Evolutionary conservation across 2,113 vertebrate genomes (phyloP).

Genomic region (Brachypteracias leptosomus): DNA sequence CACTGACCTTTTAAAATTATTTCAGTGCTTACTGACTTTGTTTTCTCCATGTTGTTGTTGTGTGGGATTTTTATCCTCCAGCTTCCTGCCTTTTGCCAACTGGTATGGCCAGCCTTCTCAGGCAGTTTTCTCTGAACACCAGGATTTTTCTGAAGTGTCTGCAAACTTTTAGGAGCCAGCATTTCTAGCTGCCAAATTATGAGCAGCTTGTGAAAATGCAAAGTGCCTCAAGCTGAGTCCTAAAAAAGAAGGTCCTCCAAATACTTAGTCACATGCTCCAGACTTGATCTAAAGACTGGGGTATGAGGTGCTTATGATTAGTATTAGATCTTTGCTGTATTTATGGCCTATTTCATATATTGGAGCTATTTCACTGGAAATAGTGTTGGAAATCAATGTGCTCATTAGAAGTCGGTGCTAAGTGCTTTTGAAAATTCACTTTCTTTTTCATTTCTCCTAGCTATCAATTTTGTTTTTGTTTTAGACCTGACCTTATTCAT

Average conservation of each 20-base stretch:
- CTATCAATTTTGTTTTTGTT: conserved; percentile 34
- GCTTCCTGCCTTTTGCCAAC: neutral
- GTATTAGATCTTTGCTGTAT: neutral
- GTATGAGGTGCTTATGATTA: neutral
- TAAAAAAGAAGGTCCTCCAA: neutral
- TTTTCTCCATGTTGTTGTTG: neutral
- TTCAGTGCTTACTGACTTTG: neutral
- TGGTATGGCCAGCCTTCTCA: neutral
- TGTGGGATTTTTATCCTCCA: neutral
- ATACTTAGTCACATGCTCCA: neutral
- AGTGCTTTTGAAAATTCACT: conserved; percentile 47
- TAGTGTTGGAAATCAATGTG: conserved; percentile 23
- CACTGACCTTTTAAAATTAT: conserved; percentile 6
- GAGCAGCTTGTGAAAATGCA: neutral
- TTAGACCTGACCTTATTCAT: conserved; percentile 20
- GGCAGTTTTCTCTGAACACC: neutral
- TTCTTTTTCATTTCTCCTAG: conserved; percentile 33
- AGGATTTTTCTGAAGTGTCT: neutral
- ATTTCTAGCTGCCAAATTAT: neutral
- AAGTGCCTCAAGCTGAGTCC: neutral
- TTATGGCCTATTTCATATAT: neutral
- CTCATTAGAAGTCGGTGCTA: conserved; percentile 15
- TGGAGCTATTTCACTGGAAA: conserved; percentile 3
- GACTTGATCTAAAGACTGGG: neutral
- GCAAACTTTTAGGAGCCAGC: neutral